phyloP scores from a whole-genome alignment of 2,797 vertebrate species.

The Artibeus lituratus region DNA sequence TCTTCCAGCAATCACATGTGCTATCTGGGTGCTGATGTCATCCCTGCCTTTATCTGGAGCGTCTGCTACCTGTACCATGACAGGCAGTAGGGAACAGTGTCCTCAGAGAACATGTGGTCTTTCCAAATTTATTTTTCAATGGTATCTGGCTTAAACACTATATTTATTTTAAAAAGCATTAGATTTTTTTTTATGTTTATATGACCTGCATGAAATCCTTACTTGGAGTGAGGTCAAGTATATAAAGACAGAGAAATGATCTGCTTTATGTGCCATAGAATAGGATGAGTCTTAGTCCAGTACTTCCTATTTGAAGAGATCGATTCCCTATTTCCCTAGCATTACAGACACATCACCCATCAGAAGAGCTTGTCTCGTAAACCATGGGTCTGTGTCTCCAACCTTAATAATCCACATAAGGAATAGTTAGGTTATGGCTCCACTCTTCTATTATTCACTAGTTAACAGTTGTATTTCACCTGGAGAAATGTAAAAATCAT shows the following conservation, averaged over 20 bases:
- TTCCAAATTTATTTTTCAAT: not conserved
- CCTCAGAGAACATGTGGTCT: not conserved
- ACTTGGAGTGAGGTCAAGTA: not conserved
- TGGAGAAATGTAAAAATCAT: not conserved
- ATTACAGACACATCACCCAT: not conserved
- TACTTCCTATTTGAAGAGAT: not conserved
- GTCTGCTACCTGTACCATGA: not conserved
- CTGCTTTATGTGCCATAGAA: not conserved
- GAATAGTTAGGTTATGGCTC: not conserved
- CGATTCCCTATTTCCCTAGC: not conserved
- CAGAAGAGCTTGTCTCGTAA: not conserved
- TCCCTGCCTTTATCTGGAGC: not conserved
- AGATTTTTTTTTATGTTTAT: not conserved
- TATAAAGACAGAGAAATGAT: not conserved
- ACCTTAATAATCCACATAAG: not conserved
- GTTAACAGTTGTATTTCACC: not conserved
- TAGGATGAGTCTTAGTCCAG: not conserved
- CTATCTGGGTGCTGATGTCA: not conserved
- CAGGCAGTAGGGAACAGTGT: not conserved
- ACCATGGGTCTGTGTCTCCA: not conserved
- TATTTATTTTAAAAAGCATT: not conserved
- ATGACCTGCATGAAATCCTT: not conserved
- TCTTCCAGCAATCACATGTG: not conserved
- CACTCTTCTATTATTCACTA: not conserved
- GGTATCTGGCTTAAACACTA: not conserved